These are phyloP conservation scores for Cherax quadricarinatus DNA, from an alignment of 1,140 invertebrate genomes.

Conservation along the genomic window DNA sequence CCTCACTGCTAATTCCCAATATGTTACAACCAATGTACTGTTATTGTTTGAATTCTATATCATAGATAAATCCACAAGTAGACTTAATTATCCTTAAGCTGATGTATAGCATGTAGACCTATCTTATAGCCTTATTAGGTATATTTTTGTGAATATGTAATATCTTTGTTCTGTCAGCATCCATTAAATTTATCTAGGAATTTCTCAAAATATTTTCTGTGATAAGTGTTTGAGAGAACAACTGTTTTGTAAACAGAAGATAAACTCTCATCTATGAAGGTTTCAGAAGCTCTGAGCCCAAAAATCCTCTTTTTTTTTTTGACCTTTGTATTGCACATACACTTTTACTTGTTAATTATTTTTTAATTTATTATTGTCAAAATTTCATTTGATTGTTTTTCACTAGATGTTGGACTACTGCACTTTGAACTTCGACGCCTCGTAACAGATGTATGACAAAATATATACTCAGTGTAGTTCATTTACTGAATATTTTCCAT, in stretches of 20 bases:
- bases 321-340: background rate
- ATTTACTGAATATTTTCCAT: background rate
- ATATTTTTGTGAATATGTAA: slow-evolving; percentile 48
- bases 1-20: background rate
- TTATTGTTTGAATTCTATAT: slow-evolving; percentile 54
- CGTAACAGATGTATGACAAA: background rate
- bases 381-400: background rate
- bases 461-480: background rate
- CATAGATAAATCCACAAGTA: slow-evolving; percentile 45
- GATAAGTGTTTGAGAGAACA: slow-evolving; percentile 32
- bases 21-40: background rate
- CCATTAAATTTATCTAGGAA: slow-evolving; percentile 13
- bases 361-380: background rate
- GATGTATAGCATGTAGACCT: slow-evolving; percentile 47
- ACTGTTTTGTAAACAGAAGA: slow-evolving; percentile 22
- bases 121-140: slow-evolving; percentile 39
- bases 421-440: background rate
- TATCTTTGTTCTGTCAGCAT: slow-evolving; percentile 28
- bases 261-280: background rate
- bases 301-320: background rate
- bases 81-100: slow-evolving; percentile 66
- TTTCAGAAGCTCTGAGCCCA: background rate
- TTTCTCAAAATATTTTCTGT: slow-evolving; percentile 56
- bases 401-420: background rate
- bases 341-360: background rate